Evolutionary conservation across 2,797 vertebrate genomes (phyloP).

Genomic region (Sitta carolinensis): DNA sequence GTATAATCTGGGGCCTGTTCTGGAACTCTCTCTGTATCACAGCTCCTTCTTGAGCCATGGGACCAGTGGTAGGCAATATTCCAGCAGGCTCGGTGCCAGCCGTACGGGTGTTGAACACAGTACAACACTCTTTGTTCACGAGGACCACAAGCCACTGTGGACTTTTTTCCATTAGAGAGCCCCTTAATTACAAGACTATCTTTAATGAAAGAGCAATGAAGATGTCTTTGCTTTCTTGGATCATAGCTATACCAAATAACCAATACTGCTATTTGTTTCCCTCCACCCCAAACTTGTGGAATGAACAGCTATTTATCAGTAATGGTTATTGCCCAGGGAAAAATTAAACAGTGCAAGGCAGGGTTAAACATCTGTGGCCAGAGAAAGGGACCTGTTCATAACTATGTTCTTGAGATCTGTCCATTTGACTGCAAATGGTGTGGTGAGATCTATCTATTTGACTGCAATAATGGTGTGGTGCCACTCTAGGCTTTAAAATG

Average conservation of each 20-base stretch:
- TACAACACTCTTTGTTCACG: neutral
- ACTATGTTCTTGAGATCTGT: neutral
- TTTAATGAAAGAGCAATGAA: neutral
- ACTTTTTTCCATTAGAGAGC: neutral
- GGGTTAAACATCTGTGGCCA: neutral
- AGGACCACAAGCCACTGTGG: accelerated
- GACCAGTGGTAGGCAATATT: neutral
- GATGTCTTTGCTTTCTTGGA: neutral
- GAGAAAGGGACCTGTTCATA: neutral
- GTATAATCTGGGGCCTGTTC: neutral
- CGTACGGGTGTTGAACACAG: neutral
- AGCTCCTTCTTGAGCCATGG: neutral
- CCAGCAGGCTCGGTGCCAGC: neutral
- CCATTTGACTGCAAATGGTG: too few species aligned
- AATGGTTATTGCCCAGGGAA: neutral
- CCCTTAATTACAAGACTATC: neutral
- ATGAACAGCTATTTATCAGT: neutral
- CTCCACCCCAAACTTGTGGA: neutral
- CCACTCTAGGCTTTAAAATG: neutral
- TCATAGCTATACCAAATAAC: neutral
- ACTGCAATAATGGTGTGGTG: neutral
- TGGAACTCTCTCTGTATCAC: neutral
- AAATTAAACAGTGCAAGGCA: neutral
- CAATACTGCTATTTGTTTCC: neutral
- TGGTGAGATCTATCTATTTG: neutral